phyloP scores from a whole-genome alignment of 1,140 invertebrate genomes.

The Eufriesea mexicana region DNA sequence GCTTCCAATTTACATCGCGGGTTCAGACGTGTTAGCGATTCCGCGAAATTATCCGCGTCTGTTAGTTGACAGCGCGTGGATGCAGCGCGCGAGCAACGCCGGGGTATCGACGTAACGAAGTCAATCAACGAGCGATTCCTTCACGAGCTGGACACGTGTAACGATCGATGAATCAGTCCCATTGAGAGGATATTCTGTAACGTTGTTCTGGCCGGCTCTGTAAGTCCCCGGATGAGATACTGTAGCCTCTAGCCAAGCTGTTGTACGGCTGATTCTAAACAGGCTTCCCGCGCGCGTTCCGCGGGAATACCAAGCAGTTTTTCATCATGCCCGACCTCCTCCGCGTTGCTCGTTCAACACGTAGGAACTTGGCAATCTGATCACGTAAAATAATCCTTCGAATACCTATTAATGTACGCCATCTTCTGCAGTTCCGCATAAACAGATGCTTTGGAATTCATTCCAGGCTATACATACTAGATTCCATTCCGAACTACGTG shows the following conservation, averaged over 20 bases:
- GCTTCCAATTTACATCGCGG: not conserved
- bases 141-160: not conserved
- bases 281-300: conserved; percentile 17
- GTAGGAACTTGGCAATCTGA: not conserved
- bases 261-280: conserved; percentile 31
- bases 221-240: not conserved
- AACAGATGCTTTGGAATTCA: conserved; percentile 39
- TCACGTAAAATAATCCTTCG: conserved; percentile 52
- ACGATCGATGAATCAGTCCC: conserved; percentile 25
- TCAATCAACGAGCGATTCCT: conserved; percentile 1
- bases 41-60: not conserved
- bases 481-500: not conserved
- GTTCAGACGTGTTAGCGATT: not conserved
- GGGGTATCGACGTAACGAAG: conserved; percentile 3
- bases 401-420: conserved; percentile 41
- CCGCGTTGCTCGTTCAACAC: not conserved
- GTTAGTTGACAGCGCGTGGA: not conserved
- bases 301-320: conserved; percentile 47
- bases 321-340: conserved; percentile 7
- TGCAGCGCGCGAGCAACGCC: not conserved
- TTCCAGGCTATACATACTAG: not conserved
- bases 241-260: not conserved
- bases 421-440: conserved; percentile 24
- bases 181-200: not conserved
- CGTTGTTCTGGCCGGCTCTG: not conserved